Evolutionary conservation across 2,797 vertebrate species (phyloP).

Genomic region (Vipera ursinii): DNA sequence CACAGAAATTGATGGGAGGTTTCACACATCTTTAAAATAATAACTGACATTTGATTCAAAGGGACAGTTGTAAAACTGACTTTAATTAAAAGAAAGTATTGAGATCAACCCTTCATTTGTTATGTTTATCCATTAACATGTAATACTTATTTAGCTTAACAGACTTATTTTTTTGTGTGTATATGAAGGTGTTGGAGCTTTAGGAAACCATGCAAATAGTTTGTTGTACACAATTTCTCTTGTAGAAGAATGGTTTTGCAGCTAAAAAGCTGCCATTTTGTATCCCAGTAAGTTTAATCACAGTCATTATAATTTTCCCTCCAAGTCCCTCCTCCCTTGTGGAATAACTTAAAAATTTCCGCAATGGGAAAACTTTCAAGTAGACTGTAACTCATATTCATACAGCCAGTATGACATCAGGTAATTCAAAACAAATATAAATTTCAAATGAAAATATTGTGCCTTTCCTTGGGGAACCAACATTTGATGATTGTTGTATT

Average conservation of each 20-base stretch:
- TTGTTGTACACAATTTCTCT: conserved; percentile 24
- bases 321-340: not conserved
- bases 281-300: conserved; percentile 43
- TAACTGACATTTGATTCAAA: not conserved
- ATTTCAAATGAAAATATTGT: conserved; percentile 18
- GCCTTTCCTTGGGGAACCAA: conserved; percentile 3
- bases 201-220: not conserved
- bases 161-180: conserved; percentile 19
- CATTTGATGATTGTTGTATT: not conserved
- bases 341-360: conserved; percentile 28
- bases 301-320: conserved; percentile 17
- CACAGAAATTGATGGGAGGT: too few relatives aligned
- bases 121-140: not conserved
- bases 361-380: conserved; percentile 10
- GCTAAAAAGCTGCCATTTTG: conserved; percentile 52
- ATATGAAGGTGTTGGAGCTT: not conserved
- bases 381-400: not conserved
- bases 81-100: not conserved
- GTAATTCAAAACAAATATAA: conserved; percentile 40
- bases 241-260: conserved; percentile 36
- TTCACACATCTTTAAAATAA: not conserved
- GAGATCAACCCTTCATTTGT: not conserved
- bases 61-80: not conserved
- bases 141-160: not conserved
- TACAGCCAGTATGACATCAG: not conserved